phyloP scores from a whole-genome alignment of 2,797 vertebrate species.

The Lutjanus campechanus region DNA sequence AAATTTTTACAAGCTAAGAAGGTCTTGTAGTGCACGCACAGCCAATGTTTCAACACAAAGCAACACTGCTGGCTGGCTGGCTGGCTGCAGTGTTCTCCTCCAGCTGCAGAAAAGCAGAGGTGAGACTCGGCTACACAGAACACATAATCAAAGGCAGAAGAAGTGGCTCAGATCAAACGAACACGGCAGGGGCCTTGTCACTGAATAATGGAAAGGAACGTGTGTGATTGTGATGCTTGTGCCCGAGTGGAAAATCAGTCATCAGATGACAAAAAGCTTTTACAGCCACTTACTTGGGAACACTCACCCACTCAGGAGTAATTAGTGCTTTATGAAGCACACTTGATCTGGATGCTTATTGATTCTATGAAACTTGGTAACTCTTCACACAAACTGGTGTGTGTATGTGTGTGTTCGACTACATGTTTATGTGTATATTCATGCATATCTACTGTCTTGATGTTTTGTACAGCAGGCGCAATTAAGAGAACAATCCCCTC shows the following conservation, averaged over 20 bases:
- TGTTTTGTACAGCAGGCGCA: neutral
- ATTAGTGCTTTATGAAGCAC: slow-evolving; percentile 54
- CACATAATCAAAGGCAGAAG: slow-evolving; percentile 9
- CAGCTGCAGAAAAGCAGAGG: neutral
- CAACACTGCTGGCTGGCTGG: neutral
- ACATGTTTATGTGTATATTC: neutral
- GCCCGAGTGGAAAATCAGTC: slow-evolving; percentile 38
- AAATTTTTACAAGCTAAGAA: slow-evolving; percentile 21
- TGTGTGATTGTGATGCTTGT: slow-evolving; percentile 25
- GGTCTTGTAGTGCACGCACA: slow-evolving; percentile 10
- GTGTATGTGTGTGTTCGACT: slow-evolving; percentile 7
- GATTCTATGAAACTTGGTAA: slow-evolving; percentile 50
- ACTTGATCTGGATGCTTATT: slow-evolving; percentile 48
- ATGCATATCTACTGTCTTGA: neutral
- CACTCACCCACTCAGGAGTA: slow-evolving; percentile 49
- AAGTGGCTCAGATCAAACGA: slow-evolving; percentile 14
- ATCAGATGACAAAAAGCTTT: slow-evolving; percentile 57
- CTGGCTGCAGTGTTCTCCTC: neutral
- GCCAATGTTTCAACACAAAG: slow-evolving; percentile 19
- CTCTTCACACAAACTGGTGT: neutral
- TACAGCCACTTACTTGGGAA: slow-evolving; percentile 41
- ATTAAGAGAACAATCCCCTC: too few species aligned
- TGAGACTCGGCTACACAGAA: slow-evolving; percentile 6
- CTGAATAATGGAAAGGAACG: slow-evolving; percentile 22
- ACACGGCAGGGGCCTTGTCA: neutral